A percentile compares a stretch with the other conserved stretches of the same genome.
These are phyloP conservation scores for Morinoia aosen DNA, from an alignment of 2,888 invertebrate species.

Conservation along the genomic window DNA sequence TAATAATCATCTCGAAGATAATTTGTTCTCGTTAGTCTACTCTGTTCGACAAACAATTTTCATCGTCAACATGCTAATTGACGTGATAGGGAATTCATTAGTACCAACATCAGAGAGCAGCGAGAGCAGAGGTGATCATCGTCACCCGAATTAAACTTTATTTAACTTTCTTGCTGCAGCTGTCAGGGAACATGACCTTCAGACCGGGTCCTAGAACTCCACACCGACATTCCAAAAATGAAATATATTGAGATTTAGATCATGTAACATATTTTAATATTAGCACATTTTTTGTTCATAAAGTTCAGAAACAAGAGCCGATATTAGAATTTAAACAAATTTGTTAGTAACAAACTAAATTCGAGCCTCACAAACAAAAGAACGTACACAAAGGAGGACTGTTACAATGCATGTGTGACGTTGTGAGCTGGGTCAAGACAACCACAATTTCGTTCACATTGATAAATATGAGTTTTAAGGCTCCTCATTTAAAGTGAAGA, in stretches of 20 bases:
- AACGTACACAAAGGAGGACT: neutral
- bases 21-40: neutral
- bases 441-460: neutral
- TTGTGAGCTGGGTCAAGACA: neutral
- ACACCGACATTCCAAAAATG: neutral
- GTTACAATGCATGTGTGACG: neutral
- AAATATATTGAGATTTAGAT: neutral
- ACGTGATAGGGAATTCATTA: neutral
- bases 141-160: neutral
- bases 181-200: neutral
- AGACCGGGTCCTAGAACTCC: neutral
- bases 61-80: neutral
- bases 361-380: neutral
- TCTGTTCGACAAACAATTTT: neutral
- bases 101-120: neutral
- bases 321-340: neutral
- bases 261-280: neutral
- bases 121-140: neutral
- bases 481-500: neutral
- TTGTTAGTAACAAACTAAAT: neutral
- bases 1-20: neutral
- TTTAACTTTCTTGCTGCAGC: neutral
- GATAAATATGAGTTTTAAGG: neutral
- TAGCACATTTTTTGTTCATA: neutral
- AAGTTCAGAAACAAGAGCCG: neutral